Evolutionary conservation across 2,113 vertebrate species (phyloP).

Genomic region (Brachyhypopomus occidentalis): DNA sequence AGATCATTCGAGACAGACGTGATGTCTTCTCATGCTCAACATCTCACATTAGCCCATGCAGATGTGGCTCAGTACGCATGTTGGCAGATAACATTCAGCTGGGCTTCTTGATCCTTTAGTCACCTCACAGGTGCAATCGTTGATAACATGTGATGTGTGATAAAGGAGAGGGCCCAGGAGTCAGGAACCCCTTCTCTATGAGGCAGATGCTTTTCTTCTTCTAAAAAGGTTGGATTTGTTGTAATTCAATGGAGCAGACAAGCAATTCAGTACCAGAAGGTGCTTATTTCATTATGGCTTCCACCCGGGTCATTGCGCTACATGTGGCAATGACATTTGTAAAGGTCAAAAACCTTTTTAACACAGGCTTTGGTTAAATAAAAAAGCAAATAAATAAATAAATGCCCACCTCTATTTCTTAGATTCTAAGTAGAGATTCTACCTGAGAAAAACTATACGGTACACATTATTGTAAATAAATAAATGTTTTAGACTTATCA

Average conservation of each 20-base stretch:
- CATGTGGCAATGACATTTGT: slow-evolving; percentile 49
- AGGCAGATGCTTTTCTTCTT: slow-evolving; percentile 26
- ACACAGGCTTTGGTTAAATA: slow-evolving; percentile 12
- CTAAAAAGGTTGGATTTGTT: slow-evolving; percentile 35
- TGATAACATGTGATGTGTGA: slow-evolving; percentile 7
- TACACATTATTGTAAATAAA: background rate
- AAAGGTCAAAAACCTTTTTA: slow-evolving; percentile 53
- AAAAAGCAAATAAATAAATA: background rate
- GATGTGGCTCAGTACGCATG: background rate
- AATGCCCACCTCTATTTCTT: slow-evolving; percentile 5
- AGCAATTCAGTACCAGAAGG: slow-evolving; percentile 40
- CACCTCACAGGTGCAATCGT: slow-evolving; percentile 28
- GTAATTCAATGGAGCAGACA: slow-evolving; percentile 40
- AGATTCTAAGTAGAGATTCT: background rate
- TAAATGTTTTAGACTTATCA: too few relatives aligned
- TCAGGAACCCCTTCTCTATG: slow-evolving; percentile 25
- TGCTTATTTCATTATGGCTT: slow-evolving; percentile 50
- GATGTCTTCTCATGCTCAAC: background rate
- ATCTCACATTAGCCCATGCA: background rate
- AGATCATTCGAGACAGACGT: background rate
- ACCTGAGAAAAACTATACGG: background rate
- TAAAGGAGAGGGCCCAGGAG: slow-evolving; percentile 28
- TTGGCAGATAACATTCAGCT: background rate
- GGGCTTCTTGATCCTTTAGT: slow-evolving; percentile 10
- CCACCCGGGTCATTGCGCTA: slow-evolving; percentile 32